Conservation (phyloP, 2,797 vertebrate genomes). For the Pseudochirops cupreus region DNA sequence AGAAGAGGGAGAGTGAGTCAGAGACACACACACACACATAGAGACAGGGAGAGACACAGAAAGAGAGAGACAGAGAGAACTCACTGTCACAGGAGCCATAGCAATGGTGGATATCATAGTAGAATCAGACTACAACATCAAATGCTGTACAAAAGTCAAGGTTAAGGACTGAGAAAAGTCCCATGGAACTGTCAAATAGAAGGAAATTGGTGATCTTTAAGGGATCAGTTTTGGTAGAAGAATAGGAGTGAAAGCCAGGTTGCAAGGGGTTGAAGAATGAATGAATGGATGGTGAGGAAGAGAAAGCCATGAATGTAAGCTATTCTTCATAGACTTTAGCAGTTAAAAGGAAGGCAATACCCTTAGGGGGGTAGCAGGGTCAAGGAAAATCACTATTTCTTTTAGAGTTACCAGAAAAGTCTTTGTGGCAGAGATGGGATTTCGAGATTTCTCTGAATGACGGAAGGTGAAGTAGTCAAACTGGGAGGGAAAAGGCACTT, state of each 20-base stretch:
- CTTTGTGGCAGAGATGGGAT: slow-evolving; percentile 13
- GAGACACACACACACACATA: too few relatives aligned
- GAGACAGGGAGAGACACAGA: too few relatives aligned
- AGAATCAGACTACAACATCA: neutral
- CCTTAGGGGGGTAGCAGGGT: neutral
- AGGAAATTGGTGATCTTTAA: neutral
- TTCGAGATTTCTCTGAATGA: slow-evolving; percentile 16
- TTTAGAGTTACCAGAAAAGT: slow-evolving; percentile 44
- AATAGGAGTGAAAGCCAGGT: neutral
- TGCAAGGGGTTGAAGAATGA: neutral
- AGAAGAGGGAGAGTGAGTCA: too few relatives aligned
- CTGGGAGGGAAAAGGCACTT: neutral
- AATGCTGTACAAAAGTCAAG: neutral
- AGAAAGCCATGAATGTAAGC: neutral
- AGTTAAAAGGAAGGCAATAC: neutral
- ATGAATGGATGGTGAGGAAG: neutral
- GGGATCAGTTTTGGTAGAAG: neutral
- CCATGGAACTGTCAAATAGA: slow-evolving; percentile 38
- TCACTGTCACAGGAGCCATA: neutral
- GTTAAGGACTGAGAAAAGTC: neutral
- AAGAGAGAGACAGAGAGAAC: neutral
- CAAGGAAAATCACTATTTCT: neutral
- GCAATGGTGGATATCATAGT: neutral
- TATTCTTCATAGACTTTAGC: neutral
- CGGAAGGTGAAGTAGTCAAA: neutral